Evolutionary conservation across 2,888 invertebrate genomes (phyloP).

Genomic region (Drosophila paucipuncta): DNA sequence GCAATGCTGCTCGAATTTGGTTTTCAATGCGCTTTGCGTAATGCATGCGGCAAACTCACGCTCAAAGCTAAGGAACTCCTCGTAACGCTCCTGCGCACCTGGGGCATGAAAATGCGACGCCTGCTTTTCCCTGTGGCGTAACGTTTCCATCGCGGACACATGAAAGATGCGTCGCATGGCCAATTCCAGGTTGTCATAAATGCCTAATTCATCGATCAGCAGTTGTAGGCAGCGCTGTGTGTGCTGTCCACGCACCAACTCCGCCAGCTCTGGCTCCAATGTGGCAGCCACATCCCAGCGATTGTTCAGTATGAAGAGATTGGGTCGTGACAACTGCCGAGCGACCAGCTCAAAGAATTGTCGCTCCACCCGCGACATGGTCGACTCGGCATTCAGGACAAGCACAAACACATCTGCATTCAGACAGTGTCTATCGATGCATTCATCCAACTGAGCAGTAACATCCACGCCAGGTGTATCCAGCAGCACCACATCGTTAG

Average conservation of each 20-base stretch:
- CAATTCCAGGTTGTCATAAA: conserved; percentile 92
- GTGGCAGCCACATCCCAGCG: conserved; percentile 99
- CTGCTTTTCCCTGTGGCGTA: conserved; percentile 89
- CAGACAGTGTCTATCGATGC: conserved; percentile 99
- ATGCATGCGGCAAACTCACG: conserved; percentile 99
- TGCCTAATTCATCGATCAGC: conserved; percentile 96
- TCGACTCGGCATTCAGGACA: conserved; percentile 99
- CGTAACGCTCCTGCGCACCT: conserved; percentile 95
- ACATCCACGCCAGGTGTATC: conserved; percentile 99
- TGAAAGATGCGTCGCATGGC: conserved; percentile 98
- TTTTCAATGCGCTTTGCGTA: conserved; percentile 97
- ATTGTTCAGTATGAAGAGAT: conserved; percentile 99
- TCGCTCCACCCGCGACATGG: conserved; percentile 99
- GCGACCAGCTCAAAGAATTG: conserved; percentile 99
- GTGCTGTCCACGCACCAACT: conserved; percentile 95
- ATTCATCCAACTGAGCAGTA: conserved; percentile 97
- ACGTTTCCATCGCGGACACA: conserved; percentile 98
- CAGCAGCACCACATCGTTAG: conserved; percentile 99
- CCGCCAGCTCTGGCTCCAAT: conserved; percentile 91
- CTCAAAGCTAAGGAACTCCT: conserved; percentile 99
- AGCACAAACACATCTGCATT: conserved; percentile 99
- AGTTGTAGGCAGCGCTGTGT: conserved; percentile 97
- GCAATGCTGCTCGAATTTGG: conserved; percentile 99
- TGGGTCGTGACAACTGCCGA: conserved; percentile 97
- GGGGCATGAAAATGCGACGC: conserved; percentile 74